These are phyloP conservation scores for Paralichthys olivaceus DNA, from an alignment of 2,113 vertebrate genomes.

Conservation along the genomic window DNA sequence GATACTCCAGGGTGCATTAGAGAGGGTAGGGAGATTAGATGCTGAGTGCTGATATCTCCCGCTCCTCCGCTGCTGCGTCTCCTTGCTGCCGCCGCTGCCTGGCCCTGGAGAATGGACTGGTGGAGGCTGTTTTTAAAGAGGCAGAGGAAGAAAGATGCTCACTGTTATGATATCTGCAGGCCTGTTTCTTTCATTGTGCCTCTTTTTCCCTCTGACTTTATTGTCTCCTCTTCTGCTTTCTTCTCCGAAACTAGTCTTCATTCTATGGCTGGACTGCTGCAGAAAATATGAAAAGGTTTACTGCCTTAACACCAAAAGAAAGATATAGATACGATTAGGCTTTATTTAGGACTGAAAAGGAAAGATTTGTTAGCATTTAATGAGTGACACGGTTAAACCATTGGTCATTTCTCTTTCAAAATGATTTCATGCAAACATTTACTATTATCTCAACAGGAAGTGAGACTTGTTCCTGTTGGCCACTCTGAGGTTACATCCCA, in stretches of 20 bases:
- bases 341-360: no score
- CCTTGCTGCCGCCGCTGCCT: conserved; percentile 39
- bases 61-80: conserved; percentile 38
- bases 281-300: conserved; percentile 14
- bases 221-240: conserved; percentile 21
- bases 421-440: no score
- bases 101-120: conserved; percentile 56
- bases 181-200: conserved; percentile 43
- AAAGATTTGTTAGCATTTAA: no score
- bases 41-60: conserved; percentile 66
- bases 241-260: conserved; percentile 11
- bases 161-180: conserved; percentile 58
- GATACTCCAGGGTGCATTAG: conserved; percentile 69
- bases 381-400: no score
- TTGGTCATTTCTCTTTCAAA: no score
- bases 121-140: conserved; percentile 59
- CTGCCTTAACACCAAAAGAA: conserved; percentile 14
- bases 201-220: conserved; percentile 30
- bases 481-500: no score
- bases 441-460: no score
- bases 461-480: no score
- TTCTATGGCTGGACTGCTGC: conserved; percentile 30
- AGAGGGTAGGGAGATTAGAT: conserved; percentile 75
- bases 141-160: conserved; percentile 58
- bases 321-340: no score